These are phyloP conservation scores for Micronycteris hirsuta DNA, from an alignment of 2,113 vertebrate species.

Conservation along the genomic window DNA sequence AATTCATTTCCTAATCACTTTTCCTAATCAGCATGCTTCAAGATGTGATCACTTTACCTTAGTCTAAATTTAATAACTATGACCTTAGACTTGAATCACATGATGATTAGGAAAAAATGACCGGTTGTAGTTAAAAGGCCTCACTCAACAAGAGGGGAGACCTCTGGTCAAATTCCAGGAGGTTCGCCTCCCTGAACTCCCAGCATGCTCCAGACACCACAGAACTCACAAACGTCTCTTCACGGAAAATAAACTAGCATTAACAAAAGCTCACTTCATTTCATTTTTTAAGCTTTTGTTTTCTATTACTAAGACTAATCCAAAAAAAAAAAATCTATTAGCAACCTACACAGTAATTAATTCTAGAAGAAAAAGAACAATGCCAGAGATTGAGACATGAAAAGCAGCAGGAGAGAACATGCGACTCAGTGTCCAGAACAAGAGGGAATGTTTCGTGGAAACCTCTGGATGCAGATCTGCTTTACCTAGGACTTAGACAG, in stretches of 20 bases:
- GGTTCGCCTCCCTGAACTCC: neutral
- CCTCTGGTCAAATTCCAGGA: constrained; percentile 1
- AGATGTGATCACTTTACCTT: constrained; percentile 1
- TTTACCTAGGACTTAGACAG: neutral
- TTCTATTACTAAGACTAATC: neutral
- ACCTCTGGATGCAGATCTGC: neutral
- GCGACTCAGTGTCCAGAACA: neutral
- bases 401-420: neutral
- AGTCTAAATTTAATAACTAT: constrained; percentile 7
- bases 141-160: neutral
- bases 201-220: neutral
- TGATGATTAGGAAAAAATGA: neutral
- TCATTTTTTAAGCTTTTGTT: neutral
- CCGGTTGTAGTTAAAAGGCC: neutral
- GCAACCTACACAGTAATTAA: neutral
- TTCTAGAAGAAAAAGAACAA: neutral
- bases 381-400: neutral
- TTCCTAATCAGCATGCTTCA: constrained; percentile 26
- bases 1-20: constrained; percentile 40
- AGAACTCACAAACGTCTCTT: neutral
- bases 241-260: neutral
- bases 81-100: neutral
- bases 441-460: neutral
- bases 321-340: neutral
- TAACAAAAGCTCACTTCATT: neutral